Evolutionary conservation across 2,113 vertebrate species (phyloP), one percentile per base, ranked within the genome.

Genomic region (Callithrix jacchus): DNA sequence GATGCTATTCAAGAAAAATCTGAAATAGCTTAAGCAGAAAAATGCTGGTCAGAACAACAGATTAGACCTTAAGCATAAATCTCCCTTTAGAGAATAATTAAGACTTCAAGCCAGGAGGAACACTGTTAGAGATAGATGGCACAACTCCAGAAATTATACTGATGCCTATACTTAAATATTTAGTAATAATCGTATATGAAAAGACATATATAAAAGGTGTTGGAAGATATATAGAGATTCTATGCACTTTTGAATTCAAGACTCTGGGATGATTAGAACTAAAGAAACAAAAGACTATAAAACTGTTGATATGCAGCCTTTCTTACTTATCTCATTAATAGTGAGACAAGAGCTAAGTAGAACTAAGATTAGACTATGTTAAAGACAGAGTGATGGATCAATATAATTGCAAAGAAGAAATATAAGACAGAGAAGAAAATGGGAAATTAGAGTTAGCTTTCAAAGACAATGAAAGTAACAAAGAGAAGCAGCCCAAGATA

Each of bases 1-100:
- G 86, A 86, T 91, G 91, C 74, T 93, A 94, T 82, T 89, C 71
- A 93, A 94, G 61, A 92, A 97, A 96, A 94, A 83, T 89, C 70
- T 79, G 83, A 71, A 64, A 77, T 56, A 92, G 81, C 96, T 93
- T 96, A 94, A 92, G 92, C 64, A 94, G 56, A 89, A 87, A 93
- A 93, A 90, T 20, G 21, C 66, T 85, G 94, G 21, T 49, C 83
- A 81, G 49, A 90, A 96, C 97, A 96, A 49, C 27, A 93, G 32
- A 52, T 84, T 80, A 81, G 32, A 49, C 17, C 6, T 90, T 10
- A 87, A 76, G 49, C 21, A 23, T 32, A 89, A 85, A 64, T 92
- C 61, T 83, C 16, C 27, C 87, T 95, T 93, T 87, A 45, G 54
- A 90, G 37, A 92, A 90, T 18, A 96, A 76, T 66, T 35, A 71